phyloP scores from a whole-genome alignment of 2,888 invertebrate species.

The Tryphoninae sp. region DNA sequence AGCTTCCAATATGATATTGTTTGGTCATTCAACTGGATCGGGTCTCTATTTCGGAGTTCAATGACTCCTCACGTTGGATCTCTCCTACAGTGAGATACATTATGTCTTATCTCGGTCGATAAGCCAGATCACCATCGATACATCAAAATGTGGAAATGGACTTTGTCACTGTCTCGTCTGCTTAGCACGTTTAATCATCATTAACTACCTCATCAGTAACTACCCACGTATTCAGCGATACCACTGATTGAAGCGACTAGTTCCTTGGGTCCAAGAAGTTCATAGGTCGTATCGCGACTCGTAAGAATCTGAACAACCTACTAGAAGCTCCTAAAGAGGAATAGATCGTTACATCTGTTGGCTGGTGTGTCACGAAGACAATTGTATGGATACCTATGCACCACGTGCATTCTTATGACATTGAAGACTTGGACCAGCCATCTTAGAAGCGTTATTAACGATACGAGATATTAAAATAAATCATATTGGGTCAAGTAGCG shows the following conservation, averaged over 20 bases:
- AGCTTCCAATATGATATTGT: slow-evolving; percentile 1
- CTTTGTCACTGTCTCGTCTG: slow-evolving; percentile 18
- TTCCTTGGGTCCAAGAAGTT: slow-evolving; percentile 10
- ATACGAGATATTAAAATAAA: slow-evolving; percentile 36
- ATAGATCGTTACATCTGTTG: slow-evolving; percentile 20
- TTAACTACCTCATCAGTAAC: slow-evolving; percentile 46
- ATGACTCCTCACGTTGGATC: not conserved
- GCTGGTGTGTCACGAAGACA: slow-evolving; percentile 34
- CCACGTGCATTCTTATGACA: slow-evolving; percentile 23
- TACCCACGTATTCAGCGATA: slow-evolving; percentile 58
- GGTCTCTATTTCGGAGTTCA: not conserved
- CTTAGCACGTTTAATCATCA: slow-evolving; percentile 43
- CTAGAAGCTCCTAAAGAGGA: slow-evolving; percentile 19
- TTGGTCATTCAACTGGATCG: not conserved
- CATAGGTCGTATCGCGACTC: slow-evolving; percentile 27
- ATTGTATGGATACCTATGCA: slow-evolving; percentile 34
- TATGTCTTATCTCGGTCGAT: too few relatives aligned
- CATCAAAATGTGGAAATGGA: slow-evolving; percentile 43
- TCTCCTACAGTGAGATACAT: too few relatives aligned
- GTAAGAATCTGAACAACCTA: slow-evolving; percentile 39
- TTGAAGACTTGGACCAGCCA: slow-evolving; percentile 27
- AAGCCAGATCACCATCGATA: too few relatives aligned
- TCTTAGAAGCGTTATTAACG: slow-evolving; percentile 18
- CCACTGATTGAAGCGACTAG: slow-evolving; percentile 8
- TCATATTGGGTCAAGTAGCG: slow-evolving; percentile 32